Conservation (phyloP, 2,888 invertebrate genomes). For the Nomada hirtipes region DNA sequence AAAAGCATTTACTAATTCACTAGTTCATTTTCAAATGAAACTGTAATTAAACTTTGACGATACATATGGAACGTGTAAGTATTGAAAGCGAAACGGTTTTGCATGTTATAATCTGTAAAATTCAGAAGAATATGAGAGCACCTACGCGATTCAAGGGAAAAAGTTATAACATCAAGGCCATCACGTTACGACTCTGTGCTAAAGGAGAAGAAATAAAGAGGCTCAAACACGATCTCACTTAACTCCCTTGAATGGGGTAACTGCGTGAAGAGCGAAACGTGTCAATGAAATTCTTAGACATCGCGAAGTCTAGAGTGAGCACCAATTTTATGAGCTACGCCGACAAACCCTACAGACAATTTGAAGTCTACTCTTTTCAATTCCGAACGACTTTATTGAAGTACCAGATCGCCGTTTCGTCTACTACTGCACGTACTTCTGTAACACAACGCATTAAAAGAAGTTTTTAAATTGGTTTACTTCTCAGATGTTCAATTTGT, state of each 20-base stretch:
- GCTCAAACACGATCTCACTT: constrained; percentile 60
- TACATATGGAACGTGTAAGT: neutral
- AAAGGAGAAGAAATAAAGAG: constrained; percentile 34
- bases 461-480: constrained; percentile 75
- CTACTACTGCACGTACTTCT: constrained; percentile 56
- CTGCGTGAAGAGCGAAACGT: constrained; percentile 45
- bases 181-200: constrained; percentile 20
- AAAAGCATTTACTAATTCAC: too few relatives aligned
- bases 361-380: constrained; percentile 58
- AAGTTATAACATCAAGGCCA: constrained; percentile 35
- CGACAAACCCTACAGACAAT: constrained; percentile 66
- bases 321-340: constrained; percentile 70
- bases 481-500: constrained; percentile 59
- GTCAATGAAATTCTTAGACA: constrained; percentile 69
- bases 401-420: constrained; percentile 33
- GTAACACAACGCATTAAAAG: constrained; percentile 71
- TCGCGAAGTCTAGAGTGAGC: constrained; percentile 44
- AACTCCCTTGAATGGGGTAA: constrained; percentile 54
- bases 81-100: neutral
- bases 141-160: constrained; percentile 20
- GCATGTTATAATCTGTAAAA: constrained; percentile 31
- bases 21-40: too few relatives aligned
- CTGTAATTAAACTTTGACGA: constrained; percentile 1
- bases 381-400: constrained; percentile 44
- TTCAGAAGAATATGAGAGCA: neutral